A percentile compares a stretch with the other conserved stretches of the same genome.
These are phyloP conservation scores for Chrysomela aeneicollis DNA, from an alignment of 2,888 invertebrate genomes.

Conservation along the genomic window DNA sequence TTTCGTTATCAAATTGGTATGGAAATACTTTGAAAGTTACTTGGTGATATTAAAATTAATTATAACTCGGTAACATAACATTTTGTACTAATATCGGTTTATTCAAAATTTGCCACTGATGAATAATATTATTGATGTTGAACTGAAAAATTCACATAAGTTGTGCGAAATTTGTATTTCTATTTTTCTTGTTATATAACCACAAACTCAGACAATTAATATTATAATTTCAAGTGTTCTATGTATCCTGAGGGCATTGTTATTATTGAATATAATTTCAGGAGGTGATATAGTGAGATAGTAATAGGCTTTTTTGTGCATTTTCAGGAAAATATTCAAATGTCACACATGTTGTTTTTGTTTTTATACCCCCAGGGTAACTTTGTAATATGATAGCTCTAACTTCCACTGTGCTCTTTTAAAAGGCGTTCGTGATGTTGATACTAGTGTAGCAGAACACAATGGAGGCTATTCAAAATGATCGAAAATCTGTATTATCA, in stretches of 20 bases:
- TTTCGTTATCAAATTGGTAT: not conserved
- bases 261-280: not conserved
- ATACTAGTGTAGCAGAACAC: constrained; percentile 8
- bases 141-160: not conserved
- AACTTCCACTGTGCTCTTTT: constrained; percentile 57
- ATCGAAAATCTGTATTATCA: not conserved
- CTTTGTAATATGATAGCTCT: constrained; percentile 53
- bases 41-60: not conserved
- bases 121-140: not conserved
- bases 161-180: not conserved
- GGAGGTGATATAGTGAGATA: not conserved
- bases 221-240: not conserved
- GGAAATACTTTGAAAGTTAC: not conserved
- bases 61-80: not conserved
- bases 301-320: not conserved
- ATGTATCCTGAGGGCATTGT: not conserved
- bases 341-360: constrained; percentile 26
- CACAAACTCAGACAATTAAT: no score
- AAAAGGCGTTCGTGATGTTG: constrained; percentile 35
- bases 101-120: not conserved
- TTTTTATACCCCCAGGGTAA: constrained; percentile 35
- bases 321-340: not conserved
- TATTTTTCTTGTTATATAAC: no score
- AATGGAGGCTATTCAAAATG: not conserved
- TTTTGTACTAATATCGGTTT: not conserved